Percentiles rank a stretch among this genome's conserved stretches.
Conservation (phyloP, 2,888 invertebrate species). For the Phymatocera aterrima region DNA sequence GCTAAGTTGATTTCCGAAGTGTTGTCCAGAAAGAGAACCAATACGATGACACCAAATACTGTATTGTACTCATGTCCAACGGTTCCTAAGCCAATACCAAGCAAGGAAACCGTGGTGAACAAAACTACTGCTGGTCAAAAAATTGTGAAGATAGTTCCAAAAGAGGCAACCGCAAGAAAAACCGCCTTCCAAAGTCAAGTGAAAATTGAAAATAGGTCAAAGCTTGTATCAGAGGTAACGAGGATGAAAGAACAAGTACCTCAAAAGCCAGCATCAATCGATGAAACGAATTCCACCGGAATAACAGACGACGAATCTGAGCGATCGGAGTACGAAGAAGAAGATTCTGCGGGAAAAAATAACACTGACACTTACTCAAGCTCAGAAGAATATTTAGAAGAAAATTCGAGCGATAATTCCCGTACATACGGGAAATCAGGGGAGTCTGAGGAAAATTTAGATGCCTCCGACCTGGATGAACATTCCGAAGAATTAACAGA, state of each 20-base stretch:
- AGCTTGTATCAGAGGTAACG: background rate
- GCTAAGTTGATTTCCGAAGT: slow-evolving; percentile 26
- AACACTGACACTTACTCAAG: slow-evolving; percentile 35
- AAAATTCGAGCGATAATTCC: background rate
- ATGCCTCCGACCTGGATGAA: slow-evolving; percentile 18
- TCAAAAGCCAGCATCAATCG: background rate
- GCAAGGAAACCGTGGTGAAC: slow-evolving; percentile 56
- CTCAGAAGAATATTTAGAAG: background rate
- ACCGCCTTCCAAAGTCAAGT: slow-evolving; percentile 34
- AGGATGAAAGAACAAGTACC: background rate
- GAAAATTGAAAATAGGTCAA: slow-evolving; percentile 3
- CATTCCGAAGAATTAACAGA: slow-evolving; percentile 60
- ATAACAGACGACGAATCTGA: slow-evolving; percentile 51
- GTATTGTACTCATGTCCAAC: slow-evolving; percentile 8
- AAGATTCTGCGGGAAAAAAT: slow-evolving; percentile 50
- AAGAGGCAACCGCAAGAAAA: slow-evolving; percentile 53
- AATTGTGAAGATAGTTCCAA: slow-evolving; percentile 54
- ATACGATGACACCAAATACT: slow-evolving; percentile 61
- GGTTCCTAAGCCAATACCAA: background rate
- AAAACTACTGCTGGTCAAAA: slow-evolving; percentile 59
- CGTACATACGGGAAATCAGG: background rate
- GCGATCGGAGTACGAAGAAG: slow-evolving; percentile 43
- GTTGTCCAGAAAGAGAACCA: slow-evolving; percentile 14
- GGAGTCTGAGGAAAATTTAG: slow-evolving; percentile 7
- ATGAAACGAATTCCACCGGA: slow-evolving; percentile 26